Evolutionary conservation across 30 jellyfish, hydroid and myxozoan genomes (phyloP).

Genomic region (Phacellophora camtschatica): DNA sequence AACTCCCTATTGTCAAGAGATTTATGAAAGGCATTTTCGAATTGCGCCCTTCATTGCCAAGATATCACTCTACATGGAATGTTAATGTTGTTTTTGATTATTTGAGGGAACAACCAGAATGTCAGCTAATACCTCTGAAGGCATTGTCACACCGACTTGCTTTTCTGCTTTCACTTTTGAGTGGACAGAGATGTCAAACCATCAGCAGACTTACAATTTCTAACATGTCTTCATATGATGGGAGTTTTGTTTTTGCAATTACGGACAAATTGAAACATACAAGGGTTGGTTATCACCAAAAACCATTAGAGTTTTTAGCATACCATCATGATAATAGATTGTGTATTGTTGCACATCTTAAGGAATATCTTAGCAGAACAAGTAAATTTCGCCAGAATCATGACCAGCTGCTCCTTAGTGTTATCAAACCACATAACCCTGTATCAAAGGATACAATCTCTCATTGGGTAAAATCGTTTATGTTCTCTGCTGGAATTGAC

Average conservation of each 20-base stretch:
- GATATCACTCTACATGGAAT: neutral
- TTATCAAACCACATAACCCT: constrained; percentile 38
- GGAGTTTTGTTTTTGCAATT: constrained; percentile 3
- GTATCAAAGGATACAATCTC: constrained; percentile 44
- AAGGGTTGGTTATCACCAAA: constrained; percentile 13
- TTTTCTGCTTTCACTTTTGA: constrained; percentile 9
- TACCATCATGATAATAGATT: constrained; percentile 5
- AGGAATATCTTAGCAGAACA: constrained; percentile 7
- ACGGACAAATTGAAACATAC: constrained; percentile 16
- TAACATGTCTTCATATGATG: constrained; percentile 3
- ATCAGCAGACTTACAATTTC: neutral
- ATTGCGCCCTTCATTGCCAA: neutral
- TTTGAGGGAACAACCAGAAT: neutral
- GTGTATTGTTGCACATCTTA: constrained; percentile 29
- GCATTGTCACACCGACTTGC: constrained; percentile 1
- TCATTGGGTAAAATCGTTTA: constrained; percentile 17
- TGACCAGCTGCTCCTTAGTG: constrained; percentile 13
- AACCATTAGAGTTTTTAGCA: constrained; percentile 23
- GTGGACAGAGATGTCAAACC: constrained; percentile 49
- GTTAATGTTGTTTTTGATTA: neutral
- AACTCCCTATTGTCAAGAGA: neutral
- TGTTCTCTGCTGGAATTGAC: constrained; percentile 47
- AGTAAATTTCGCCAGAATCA: constrained; percentile 1
- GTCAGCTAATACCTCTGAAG: neutral
- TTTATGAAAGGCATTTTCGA: neutral